phyloP scores from a whole-genome alignment of 2,888 invertebrate genomes.

The Mimas tiliae region DNA sequence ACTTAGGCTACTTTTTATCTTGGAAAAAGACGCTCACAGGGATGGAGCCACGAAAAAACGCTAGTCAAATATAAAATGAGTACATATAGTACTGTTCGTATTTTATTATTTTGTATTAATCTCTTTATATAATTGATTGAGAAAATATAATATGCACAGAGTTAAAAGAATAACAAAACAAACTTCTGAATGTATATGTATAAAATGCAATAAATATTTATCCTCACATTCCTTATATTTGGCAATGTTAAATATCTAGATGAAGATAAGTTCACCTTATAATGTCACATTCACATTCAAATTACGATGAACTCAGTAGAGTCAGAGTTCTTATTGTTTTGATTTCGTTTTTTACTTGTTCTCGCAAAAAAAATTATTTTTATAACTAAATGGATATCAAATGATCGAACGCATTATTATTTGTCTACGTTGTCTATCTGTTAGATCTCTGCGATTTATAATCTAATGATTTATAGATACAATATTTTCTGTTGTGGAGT shows the following conservation, averaged over 20 bases:
- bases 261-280: not conserved
- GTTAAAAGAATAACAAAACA: too few species aligned
- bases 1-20: too few species aligned
- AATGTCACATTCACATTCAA: constrained; percentile 9
- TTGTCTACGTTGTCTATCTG: constrained; percentile 1
- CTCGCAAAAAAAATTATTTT: not conserved
- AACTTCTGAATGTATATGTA: not conserved
- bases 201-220: not conserved
- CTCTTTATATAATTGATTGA: too few species aligned
- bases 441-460: not conserved
- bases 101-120: too few species aligned
- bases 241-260: not conserved
- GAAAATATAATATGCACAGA: too few species aligned
- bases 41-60: too few species aligned
- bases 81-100: too few species aligned
- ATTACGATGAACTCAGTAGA: not conserved
- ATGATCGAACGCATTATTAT: not conserved
- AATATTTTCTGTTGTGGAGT: not conserved
- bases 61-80: too few species aligned
- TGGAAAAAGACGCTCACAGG: too few species aligned
- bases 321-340: not conserved
- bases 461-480: not conserved
- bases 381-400: not conserved
- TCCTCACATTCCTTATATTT: not conserved
- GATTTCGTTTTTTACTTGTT: not conserved